Base-by-base conservation (phyloP, 2,888 invertebrate species). In the Sminthurinus aureus region DNA sequence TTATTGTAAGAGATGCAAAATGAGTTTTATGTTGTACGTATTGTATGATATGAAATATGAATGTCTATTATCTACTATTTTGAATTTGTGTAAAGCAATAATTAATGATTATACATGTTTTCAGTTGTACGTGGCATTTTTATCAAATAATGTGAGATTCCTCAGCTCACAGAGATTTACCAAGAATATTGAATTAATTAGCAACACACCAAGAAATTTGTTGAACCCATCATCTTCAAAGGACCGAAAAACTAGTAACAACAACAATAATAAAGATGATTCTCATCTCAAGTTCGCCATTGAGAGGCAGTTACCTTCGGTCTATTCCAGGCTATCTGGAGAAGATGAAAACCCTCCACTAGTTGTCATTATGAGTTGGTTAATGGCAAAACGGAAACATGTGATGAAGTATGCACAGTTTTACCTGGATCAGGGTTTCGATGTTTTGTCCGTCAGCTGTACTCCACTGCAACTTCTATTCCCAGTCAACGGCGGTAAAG, bases 391-490 rank as follows among this genome's bases (percentile, higher is more conserved):
- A 87, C 94, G 94, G 89, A 95, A 94, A 89, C 96, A 97, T 90
- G 92, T 96, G 24, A 93, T 93, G 91, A 97, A 97, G 90, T 97
- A 95, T 90, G 94, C 95, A 0, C 93, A 94, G 82, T 87, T 87
- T 52, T 97, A 97, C 90, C 91, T 95, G 86, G 94, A 95, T 86
- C 93, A 95, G 90, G 96, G 96, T 0, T 96, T 95, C 90, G 96
- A 97, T 90, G 95, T 97, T 8, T 91, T 96, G 83, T 93, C 94
- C 75, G 94, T 97, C 18, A 93, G 93, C 74, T 93, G 95, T 82
- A 94, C 93, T 20, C 96, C 96, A 0, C 94, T 94, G 94, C 96
- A 97, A 90, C 92, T 97, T 78, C 91, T 97, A 89, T 96, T 96
- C 94, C 97, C 97, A 4, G 90, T 91, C 20, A 95, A 18, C 79